Base-by-base conservation (phyloP, 2,797 vertebrate species). In the Phataginus tetradactyla region DNA sequence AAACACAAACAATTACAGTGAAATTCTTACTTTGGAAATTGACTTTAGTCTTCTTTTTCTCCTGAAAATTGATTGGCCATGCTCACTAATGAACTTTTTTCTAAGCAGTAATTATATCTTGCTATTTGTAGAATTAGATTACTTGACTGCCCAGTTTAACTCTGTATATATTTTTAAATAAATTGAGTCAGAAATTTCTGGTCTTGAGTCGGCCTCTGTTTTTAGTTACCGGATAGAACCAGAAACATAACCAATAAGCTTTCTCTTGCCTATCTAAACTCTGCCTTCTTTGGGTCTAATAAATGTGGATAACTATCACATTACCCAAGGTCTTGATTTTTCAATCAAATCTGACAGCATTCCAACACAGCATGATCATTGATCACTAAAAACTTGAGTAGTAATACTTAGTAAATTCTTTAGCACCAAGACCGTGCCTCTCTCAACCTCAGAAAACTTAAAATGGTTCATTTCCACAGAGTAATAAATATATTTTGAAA, bases 11-110 rank as follows among this genome's bases (percentile, higher is more conserved):
- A 14, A 64, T 96, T 81, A 94, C 3, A 95, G 37, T 93, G 64
- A 92, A 49, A 17, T 93, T 95, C 25, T 93, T 95, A 34, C n/a
- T 86, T 51, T 87, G 94, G 42, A 98, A 95, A 69, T 61, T 61
- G n/a, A 89, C 25, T 34, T 64, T 69, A n/a, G 18, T 87, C 39
- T 83, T 91, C 42, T 27, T 59, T 55, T 15, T 18, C 39, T 4
- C 14, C 61, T 69, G 59, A 93, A 87, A 63, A 49, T 75, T 59
- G 51, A 20, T 95, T 85, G 85, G 7, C 57, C 66, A 21, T 96
- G 25, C 34, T 95, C 23, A 64, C 86, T 66, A 55, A 34, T 72
- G 45, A 51, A 66, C 92, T 85, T 93, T 96, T 75, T 90, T 74
- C 42, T 87, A 80, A 86, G 68, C 37, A 80, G 23, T 64, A 39